These are phyloP conservation scores for Novumbra hubbsi DNA, from an alignment of 2,797 vertebrate genomes.

Conservation along the genomic window DNA sequence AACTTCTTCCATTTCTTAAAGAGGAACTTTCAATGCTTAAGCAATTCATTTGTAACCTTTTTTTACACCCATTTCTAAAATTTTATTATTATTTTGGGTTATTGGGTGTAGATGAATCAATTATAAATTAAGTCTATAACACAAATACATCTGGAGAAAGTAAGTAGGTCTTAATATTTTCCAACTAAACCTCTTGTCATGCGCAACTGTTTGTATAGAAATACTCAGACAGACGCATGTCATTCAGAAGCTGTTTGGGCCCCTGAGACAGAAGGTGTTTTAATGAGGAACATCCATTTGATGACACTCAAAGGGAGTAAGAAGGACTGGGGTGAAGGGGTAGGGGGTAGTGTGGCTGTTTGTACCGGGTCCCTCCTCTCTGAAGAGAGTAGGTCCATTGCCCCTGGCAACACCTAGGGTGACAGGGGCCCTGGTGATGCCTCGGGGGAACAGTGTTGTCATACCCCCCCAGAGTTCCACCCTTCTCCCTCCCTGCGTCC, in stretches of 20 bases:
- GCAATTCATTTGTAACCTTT: no score
- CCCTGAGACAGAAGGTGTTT: slow-evolving; percentile 28
- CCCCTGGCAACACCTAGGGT: slow-evolving; percentile 66
- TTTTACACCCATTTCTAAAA: no score
- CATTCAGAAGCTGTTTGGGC: slow-evolving; percentile 36
- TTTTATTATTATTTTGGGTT: no score
- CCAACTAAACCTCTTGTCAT: neutral
- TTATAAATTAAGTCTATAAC: no score
- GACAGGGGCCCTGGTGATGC: slow-evolving; percentile 39
- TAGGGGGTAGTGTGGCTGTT: slow-evolving; percentile 31
- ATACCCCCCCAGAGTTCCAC: slow-evolving; percentile 14
- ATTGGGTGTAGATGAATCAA: no score
- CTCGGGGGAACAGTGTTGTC: slow-evolving; percentile 38
- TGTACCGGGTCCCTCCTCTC: slow-evolving; percentile 48
- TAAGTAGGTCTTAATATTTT: no score
- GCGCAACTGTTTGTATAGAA: neutral
- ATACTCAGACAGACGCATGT: slow-evolving; percentile 31
- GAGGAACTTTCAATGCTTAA: no score
- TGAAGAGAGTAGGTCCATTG: slow-evolving; percentile 45
- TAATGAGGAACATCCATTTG: slow-evolving; percentile 41
- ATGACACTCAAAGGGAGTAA: slow-evolving; percentile 28
- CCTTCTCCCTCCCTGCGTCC: neutral
- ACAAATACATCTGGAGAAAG: no score
- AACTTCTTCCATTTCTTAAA: no score
- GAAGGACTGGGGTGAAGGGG: slow-evolving; percentile 10